Evolutionary conservation across 1,140 invertebrate species (phyloP).

Genomic region (Caenorhabditis remanei): DNA sequence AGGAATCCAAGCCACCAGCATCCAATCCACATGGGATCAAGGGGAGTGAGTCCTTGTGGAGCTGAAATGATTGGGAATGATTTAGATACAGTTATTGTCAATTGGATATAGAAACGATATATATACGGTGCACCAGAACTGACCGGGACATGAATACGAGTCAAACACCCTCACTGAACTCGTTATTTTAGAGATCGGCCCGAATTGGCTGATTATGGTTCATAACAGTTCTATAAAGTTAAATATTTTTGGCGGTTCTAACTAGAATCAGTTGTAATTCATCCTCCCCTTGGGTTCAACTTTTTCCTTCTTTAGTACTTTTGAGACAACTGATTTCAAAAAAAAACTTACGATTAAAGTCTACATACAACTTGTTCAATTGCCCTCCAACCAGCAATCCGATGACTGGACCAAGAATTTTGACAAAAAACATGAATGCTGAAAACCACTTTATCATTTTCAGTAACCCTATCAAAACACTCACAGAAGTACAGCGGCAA

Average conservation of each 20-base stretch:
- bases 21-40: conserved; percentile 71
- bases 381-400: conserved; percentile 66
- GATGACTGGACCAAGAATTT: conserved; percentile 68
- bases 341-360: conserved; percentile 65
- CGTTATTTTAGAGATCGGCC: too few species aligned
- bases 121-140: too few species aligned
- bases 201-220: too few species aligned
- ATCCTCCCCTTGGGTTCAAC: too few species aligned
- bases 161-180: too few species aligned
- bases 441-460: not conserved
- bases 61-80: conserved; percentile 57
- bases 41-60: conserved; percentile 64
- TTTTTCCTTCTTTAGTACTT: not conserved
- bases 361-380: conserved; percentile 67
- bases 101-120: too few species aligned
- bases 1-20: conserved; percentile 72
- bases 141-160: too few species aligned
- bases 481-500: conserved; percentile 75
- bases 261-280: too few species aligned
- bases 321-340: not conserved
- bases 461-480: not conserved
- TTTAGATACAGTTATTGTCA: not conserved
- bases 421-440: conserved; percentile 69
- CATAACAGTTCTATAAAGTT: too few species aligned
- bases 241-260: too few species aligned